Percentiles rank a stretch among this genome's conserved stretches.
Conservation (phyloP, 2,113 vertebrate species). For the Onychorhynchus coronatus region DNA sequence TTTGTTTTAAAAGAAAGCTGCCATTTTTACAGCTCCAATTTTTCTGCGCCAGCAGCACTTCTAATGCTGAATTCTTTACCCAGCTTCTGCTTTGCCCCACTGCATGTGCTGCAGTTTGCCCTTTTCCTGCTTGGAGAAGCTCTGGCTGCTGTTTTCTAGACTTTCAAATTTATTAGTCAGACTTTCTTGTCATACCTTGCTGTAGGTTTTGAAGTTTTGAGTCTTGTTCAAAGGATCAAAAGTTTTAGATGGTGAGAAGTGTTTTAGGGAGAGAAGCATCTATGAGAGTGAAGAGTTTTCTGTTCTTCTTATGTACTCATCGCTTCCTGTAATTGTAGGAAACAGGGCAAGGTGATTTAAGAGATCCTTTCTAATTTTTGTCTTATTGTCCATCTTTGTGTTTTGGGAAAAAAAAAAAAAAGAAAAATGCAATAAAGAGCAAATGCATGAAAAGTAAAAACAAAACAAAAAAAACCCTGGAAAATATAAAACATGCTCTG, state of each 20-base stretch:
- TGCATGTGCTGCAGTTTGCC: background rate
- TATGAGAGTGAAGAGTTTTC: background rate
- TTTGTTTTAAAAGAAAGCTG: background rate
- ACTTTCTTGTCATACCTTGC: background rate
- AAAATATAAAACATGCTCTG: background rate
- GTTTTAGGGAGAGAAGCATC: background rate
- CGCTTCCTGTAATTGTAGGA: background rate
- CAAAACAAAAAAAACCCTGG: background rate
- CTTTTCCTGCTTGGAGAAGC: background rate
- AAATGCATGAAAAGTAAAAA: background rate
- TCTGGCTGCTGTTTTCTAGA: background rate
- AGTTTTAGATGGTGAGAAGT: background rate
- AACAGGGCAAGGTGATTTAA: background rate
- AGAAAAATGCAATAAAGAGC: background rate
- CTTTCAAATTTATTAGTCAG: background rate
- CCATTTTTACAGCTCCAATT: background rate
- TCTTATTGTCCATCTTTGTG: background rate
- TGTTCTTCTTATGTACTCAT: background rate
- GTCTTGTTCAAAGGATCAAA: background rate
- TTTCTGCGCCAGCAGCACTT: background rate
- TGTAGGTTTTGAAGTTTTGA: background rate
- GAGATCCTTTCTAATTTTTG: background rate
- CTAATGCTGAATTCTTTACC: background rate
- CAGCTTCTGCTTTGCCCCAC: background rate
- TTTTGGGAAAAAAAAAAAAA: background rate